Percentiles rank a stretch among this genome's conserved stretches.
phyloP scores from a whole-genome alignment of 2,888 invertebrate genomes.

The Pollenia angustigena region DNA sequence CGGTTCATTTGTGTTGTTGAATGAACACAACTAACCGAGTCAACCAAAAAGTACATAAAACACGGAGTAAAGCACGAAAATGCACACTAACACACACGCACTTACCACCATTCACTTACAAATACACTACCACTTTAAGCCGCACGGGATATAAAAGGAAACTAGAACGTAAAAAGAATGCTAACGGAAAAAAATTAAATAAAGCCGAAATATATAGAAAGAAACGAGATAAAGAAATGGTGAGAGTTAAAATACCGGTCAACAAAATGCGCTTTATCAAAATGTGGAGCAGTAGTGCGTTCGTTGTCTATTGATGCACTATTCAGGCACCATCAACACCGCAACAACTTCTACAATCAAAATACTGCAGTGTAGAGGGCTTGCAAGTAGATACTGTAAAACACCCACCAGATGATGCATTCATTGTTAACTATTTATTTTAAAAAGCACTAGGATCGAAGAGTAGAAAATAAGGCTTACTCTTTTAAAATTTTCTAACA shows the following conservation, averaged over 20 bases:
- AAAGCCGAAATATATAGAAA: constrained; percentile 4
- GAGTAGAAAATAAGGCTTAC: too few relatives aligned
- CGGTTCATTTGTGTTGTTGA: constrained; percentile 75
- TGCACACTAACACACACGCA: constrained; percentile 5
- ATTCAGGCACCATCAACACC: constrained; percentile 26
- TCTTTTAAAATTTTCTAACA: too few relatives aligned
- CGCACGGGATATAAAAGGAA: constrained; percentile 23
- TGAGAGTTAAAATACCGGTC: constrained; percentile 56
- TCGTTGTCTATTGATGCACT: constrained; percentile 54
- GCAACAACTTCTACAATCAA: constrained; percentile 22
- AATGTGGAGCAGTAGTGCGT: constrained; percentile 69
- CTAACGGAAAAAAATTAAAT: constrained; percentile 4
- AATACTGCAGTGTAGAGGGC: constrained; percentile 12
- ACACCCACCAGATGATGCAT: background rate
- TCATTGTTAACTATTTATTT: too few relatives aligned
- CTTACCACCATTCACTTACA: background rate
- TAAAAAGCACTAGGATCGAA: too few relatives aligned
- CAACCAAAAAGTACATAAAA: constrained; percentile 52
- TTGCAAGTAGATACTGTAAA: background rate
- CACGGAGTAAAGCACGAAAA: background rate
- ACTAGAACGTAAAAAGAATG: constrained; percentile 34
- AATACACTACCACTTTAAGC: background rate
- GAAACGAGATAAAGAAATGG: constrained; percentile 9
- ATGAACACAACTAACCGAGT: constrained; percentile 70
- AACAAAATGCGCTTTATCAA: constrained; percentile 53